A percentile compares a stretch with the other conserved stretches of the same genome.
phyloP scores from a whole-genome alignment of 2,797 vertebrate species.

The Mormyrus hasselquistii region DNA sequence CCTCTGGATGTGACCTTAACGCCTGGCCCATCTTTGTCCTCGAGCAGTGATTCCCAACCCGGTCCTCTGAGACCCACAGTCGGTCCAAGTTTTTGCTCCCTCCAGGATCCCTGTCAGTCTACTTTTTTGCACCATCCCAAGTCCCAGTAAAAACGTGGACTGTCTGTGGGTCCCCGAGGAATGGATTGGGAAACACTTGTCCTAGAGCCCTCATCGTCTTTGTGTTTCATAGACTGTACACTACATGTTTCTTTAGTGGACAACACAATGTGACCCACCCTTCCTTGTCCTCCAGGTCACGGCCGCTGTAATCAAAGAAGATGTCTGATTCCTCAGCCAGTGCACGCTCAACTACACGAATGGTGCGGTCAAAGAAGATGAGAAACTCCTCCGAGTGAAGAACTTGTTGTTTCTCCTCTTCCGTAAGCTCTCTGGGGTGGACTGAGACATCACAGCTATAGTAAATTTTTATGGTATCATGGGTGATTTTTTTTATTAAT shows the following conservation, averaged over 20 bases:
- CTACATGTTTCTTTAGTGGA: background rate
- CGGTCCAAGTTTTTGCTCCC: background rate
- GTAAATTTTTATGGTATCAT: background rate
- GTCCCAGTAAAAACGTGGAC: background rate
- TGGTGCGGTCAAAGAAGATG: constrained; percentile 76
- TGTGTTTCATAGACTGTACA: background rate
- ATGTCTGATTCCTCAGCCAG: constrained; percentile 78
- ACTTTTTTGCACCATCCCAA: background rate
- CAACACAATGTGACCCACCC: constrained; percentile 57
- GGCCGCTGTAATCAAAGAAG: constrained; percentile 82
- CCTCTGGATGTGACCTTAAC: background rate
- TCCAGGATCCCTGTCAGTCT: background rate
- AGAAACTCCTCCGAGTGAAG: constrained; percentile 80
- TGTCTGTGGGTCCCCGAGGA: background rate
- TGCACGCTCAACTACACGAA: constrained; percentile 73
- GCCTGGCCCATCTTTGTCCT: background rate
- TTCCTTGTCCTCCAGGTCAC: constrained; percentile 76
- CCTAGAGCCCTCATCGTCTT: background rate
- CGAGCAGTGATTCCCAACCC: background rate
- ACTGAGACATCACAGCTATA: constrained; percentile 45
- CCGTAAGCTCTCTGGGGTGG: constrained; percentile 74
- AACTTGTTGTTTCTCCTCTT: constrained; percentile 79
- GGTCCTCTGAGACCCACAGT: background rate
- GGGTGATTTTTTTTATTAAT: background rate
- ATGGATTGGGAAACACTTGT: background rate